Conservation (phyloP, 2,113 vertebrate genomes). For the Polypterus senegalus region DNA sequence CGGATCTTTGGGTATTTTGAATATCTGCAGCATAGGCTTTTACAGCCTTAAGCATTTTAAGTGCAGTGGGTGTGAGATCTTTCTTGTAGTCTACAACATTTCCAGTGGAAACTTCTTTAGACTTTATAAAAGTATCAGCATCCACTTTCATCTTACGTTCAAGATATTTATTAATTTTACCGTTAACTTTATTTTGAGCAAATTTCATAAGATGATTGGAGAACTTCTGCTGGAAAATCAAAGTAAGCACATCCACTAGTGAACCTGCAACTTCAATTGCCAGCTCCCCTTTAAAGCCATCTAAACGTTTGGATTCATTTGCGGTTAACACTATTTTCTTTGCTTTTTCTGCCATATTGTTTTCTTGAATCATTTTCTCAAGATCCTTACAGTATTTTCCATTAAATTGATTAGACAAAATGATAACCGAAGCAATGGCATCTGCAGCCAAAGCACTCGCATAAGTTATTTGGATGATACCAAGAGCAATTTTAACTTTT, state of each 20-base stretch:
- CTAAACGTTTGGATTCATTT: not conserved
- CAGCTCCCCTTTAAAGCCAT: conserved; percentile 12
- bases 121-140: no score
- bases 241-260: conserved; percentile 4
- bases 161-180: conserved; percentile 4
- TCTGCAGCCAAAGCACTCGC: not conserved
- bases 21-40: not conserved
- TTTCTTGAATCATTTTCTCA: not conserved
- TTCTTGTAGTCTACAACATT: not conserved
- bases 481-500: not conserved
- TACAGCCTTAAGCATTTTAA: not conserved
- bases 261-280: not conserved
- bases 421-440: not conserved
- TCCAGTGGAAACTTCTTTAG: conserved; percentile 1
- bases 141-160: not conserved
- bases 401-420: conserved; percentile 2
- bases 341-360: not conserved
- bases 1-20: not conserved
- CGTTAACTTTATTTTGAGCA: not conserved
- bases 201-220: conserved; percentile 8
- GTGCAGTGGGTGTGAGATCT: no score
- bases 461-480: not conserved
- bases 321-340: not conserved
- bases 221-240: conserved; percentile 15
- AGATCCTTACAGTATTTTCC: conserved; percentile 2